Conservation (phyloP, 2,888 invertebrate species). For the Luffia ferchaultella region DNA sequence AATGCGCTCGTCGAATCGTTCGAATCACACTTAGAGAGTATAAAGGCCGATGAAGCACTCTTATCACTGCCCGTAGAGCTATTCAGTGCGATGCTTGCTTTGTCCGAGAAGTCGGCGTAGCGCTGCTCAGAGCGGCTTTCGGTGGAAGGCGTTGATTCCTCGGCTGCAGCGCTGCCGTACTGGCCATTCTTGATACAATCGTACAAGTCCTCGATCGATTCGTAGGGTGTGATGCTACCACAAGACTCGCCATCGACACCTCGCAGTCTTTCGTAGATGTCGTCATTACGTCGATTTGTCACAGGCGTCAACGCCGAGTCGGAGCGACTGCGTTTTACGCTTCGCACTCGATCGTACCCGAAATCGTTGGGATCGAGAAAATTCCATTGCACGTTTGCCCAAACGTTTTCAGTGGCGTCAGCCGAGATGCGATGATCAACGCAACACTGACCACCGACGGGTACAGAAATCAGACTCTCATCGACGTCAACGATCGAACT, state of each 20-base stretch:
- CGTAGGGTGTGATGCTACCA: slow-evolving; percentile 56
- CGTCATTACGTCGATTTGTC: slow-evolving; percentile 42
- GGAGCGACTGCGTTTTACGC: slow-evolving; percentile 51
- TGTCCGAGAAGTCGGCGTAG: slow-evolving; percentile 50
- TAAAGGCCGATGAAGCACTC: slow-evolving; percentile 59
- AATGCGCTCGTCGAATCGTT: slow-evolving; percentile 53
- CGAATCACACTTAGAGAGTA: slow-evolving; percentile 58
- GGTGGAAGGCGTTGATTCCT: slow-evolving; percentile 50
- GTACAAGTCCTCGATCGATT: slow-evolving; percentile 58
- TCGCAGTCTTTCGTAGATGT: slow-evolving; percentile 48
- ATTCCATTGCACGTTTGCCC: slow-evolving; percentile 57
- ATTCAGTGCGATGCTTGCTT: slow-evolving; percentile 45
- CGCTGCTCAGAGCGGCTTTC: slow-evolving; percentile 52
- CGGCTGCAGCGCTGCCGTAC: slow-evolving; percentile 40
- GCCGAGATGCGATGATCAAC: slow-evolving; percentile 56
- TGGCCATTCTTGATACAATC: slow-evolving; percentile 58
- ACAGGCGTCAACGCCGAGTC: slow-evolving; percentile 53
- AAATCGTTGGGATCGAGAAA: slow-evolving; percentile 54
- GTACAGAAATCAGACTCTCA: slow-evolving; percentile 47
- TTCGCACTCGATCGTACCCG: slow-evolving; percentile 51
- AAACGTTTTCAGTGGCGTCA: slow-evolving; percentile 51
- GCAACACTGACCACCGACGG: slow-evolving; percentile 49
- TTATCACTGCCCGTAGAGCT: slow-evolving; percentile 56
- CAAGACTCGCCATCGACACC: slow-evolving; percentile 47
- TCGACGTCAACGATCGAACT: slow-evolving; percentile 38